phyloP scores from a whole-genome alignment of 2,113 vertebrate species.

The Micromys minutus region DNA sequence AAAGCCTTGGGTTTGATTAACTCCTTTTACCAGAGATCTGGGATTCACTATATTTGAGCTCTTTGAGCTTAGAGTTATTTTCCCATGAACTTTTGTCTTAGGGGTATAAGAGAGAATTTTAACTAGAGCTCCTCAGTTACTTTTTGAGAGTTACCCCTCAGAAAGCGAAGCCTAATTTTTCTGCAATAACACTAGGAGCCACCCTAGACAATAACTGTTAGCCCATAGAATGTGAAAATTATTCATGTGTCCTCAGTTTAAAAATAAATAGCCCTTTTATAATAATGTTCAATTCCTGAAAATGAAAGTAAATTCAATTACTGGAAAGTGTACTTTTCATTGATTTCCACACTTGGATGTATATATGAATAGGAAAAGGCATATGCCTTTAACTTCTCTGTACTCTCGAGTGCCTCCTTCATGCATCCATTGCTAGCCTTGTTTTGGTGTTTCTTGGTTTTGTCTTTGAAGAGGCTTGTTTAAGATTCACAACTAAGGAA shows the following conservation, averaged over 20 bases:
- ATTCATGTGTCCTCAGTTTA: not conserved
- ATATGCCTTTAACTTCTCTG: not conserved
- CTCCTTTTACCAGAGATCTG: not conserved
- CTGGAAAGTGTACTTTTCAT: not conserved
- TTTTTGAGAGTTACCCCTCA: not conserved
- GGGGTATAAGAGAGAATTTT: not conserved
- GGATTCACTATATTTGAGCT: not conserved
- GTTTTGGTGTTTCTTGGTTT: too few species aligned
- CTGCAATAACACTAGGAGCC: not conserved
- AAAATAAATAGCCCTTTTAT: not conserved
- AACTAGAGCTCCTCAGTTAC: not conserved
- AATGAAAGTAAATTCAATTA: not conserved
- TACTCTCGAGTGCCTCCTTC: not conserved
- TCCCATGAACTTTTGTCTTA: not conserved
- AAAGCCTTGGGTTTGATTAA: not conserved
- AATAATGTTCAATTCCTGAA: not conserved
- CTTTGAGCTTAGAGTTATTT: not conserved
- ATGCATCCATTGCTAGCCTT: not conserved
- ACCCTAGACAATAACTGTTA: not conserved
- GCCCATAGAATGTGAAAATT: not conserved
- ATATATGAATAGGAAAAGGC: not conserved
- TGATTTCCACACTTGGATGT: not conserved
- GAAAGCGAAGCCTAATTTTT: not conserved
- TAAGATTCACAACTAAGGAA: not conserved
- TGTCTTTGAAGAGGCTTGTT: not conserved